phyloP scores from a whole-genome alignment of 2,113 vertebrate species.

The Gymnobelideus leadbeateri region DNA sequence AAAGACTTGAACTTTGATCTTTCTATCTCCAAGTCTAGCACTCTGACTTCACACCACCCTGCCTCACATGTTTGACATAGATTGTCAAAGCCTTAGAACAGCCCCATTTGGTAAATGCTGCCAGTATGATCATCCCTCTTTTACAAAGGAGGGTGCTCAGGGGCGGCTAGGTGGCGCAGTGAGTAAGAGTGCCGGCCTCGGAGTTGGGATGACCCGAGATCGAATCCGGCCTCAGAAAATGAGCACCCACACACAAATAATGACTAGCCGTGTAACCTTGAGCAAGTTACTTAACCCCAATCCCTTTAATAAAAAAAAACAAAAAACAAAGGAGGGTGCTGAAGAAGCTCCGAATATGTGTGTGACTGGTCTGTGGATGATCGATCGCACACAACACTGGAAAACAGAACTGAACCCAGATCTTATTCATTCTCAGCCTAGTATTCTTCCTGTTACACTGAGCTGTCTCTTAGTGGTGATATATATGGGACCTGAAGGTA shows the following conservation, averaged over 20 bases:
- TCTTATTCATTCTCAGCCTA: background rate
- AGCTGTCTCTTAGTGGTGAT: background rate
- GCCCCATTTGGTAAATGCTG: background rate
- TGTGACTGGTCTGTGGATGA: background rate
- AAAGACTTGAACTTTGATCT: background rate
- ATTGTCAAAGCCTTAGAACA: background rate
- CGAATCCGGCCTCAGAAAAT: too few relatives aligned
- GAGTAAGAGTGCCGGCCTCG: too few relatives aligned
- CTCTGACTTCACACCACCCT: background rate
- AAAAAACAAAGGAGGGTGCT: too few relatives aligned
- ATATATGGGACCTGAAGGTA: background rate
- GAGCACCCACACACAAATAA: too few relatives aligned
- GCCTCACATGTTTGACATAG: background rate
- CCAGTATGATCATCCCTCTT: background rate
- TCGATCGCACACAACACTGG: background rate
- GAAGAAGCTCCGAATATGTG: background rate
- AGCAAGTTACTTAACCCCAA: too few relatives aligned
- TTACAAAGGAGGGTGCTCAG: background rate
- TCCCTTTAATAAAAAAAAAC: too few relatives aligned
- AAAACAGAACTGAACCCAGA: background rate
- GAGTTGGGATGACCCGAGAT: too few relatives aligned
- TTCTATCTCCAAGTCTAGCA: background rate
- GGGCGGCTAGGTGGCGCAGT: too few relatives aligned
- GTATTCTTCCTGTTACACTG: background rate
- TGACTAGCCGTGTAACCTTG: too few relatives aligned